phyloP scores from a whole-genome alignment of 2,113 vertebrate species.

The Circaetus gallicus region DNA sequence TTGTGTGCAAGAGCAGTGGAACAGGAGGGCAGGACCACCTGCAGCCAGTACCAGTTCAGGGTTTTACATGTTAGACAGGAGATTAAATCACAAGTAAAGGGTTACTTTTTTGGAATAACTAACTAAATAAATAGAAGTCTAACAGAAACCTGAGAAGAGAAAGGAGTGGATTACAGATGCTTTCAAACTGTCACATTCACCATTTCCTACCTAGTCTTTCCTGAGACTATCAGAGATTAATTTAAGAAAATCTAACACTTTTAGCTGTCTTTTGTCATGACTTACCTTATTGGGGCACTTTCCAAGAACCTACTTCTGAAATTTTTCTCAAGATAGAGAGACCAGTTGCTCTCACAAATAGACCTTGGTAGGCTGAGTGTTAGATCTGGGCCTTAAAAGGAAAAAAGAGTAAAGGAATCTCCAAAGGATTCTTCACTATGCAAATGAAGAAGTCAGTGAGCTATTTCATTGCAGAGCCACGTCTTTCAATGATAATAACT shows the following conservation, averaged over 20 bases:
- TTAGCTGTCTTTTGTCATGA: background rate
- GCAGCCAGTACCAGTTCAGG: background rate
- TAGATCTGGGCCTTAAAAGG: background rate
- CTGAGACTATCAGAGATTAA: background rate
- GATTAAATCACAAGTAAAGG: background rate
- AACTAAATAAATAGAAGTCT: background rate
- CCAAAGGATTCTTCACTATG: background rate
- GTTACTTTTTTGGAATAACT: background rate
- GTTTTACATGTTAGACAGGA: background rate
- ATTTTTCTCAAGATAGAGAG: background rate
- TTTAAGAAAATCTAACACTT: background rate
- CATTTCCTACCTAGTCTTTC: background rate
- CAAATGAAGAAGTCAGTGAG: background rate
- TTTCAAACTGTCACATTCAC: background rate
- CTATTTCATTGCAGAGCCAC: background rate
- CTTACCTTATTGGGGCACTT: background rate
- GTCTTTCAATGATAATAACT: background rate
- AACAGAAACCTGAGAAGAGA: background rate
- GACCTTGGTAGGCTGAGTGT: background rate
- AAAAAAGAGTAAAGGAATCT: background rate
- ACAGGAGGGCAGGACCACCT: background rate
- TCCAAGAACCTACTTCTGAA: background rate
- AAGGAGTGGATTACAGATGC: background rate
- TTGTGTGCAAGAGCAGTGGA: background rate
- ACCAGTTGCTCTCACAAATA: background rate